Evolutionary conservation across 2,113 vertebrate species (phyloP), one percentile per base, ranked within the genome.

Genomic region (Vimba vimba): DNA sequence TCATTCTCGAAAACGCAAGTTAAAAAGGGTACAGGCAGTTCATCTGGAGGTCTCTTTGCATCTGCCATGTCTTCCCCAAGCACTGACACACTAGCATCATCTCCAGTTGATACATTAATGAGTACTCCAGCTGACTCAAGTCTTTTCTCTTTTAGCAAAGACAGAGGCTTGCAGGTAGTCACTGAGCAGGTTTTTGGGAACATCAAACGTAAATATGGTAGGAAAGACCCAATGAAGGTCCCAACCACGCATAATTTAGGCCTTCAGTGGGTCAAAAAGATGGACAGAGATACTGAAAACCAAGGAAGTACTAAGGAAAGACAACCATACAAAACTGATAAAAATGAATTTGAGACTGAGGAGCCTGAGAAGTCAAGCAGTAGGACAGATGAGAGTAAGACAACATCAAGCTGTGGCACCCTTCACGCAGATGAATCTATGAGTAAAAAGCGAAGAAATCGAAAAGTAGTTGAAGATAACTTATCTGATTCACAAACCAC

Each of bases 201-300:
- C 90, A 94, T 94, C 79, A 98, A 99, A 94, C 97, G 97, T 90
- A 99, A 99, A 91, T 96, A 96, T 79, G 96, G 94, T 90, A 97
- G 97, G 91, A 99, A 97, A 90, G 97, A 99, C 75, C 92, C 95
- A 87, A 92, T 96, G 84, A 95, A 91, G 91, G 94, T 90, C 92
- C 95, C 96, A 80, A 90, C 91, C 81, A 91, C 95, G 89, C 95
- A 95, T 90, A 94, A 93, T 47, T 62, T 94, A 85, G 97, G 97
- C 77, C 85, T 95, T 0, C 95, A 96, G 59, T 97, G 97, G 97
- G 94, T 95, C 89, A 97, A 96, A 91, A 97, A 92, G 73, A 82
- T 93, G 86, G 97, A 97, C 91, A 98, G 96, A 90, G 95, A 92
- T 30, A 94, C 92, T 92, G 96, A 97, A 83, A 93, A 92, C 75